phyloP scores from a whole-genome alignment of 2,113 vertebrate genomes.

The Coracopsis vasa region DNA sequence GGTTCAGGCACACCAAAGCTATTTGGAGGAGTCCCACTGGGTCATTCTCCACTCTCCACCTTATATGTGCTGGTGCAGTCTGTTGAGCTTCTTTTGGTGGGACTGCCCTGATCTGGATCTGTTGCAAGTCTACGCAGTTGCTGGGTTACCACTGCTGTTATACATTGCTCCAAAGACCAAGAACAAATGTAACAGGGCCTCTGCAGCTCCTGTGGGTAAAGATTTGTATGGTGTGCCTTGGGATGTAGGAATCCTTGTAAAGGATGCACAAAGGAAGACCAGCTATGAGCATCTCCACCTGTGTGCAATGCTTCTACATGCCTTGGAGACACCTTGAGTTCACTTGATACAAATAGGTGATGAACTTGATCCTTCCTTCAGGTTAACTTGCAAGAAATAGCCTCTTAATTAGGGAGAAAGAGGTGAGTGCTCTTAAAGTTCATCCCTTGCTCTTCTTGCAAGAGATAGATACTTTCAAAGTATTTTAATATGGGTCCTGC shows the following conservation, averaged over 20 bases:
- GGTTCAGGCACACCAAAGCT: background rate
- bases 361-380: background rate
- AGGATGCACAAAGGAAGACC: background rate
- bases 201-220: background rate
- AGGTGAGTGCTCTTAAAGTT: background rate
- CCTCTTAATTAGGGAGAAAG: background rate
- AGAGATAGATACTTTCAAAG: accelerated
- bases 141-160: background rate
- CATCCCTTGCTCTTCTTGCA: background rate
- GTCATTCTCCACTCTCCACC: background rate
- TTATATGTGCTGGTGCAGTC: background rate
- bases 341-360: background rate
- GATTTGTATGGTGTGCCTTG: background rate
- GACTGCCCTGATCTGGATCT: background rate
- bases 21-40: background rate
- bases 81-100: background rate
- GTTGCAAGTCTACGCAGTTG: background rate
- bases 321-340: background rate
- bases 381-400: background rate
- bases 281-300: background rate
- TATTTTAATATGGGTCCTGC: background rate
- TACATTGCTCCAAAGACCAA: background rate
- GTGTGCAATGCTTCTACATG: accelerated
- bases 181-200: background rate
- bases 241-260: background rate